Evolutionary conservation across 1,140 invertebrate species (phyloP).

Genomic region (Saccostrea echinata): DNA sequence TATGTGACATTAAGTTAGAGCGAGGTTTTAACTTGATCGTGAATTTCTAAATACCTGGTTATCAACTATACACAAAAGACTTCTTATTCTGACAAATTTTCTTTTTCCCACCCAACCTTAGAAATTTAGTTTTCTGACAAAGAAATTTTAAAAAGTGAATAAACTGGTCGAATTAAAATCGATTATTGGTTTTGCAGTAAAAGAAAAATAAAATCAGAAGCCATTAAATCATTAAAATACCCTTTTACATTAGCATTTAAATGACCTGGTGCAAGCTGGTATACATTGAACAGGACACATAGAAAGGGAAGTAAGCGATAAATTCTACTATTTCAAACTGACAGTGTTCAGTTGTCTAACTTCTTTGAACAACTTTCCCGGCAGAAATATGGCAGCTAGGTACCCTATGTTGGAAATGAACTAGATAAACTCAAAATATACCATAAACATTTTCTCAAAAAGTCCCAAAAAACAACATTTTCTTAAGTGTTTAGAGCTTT

Average conservation of each 20-base stretch:
- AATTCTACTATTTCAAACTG: neutral
- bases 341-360: neutral
- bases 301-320: neutral
- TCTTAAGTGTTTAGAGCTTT: too few relatives aligned
- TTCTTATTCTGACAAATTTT: neutral
- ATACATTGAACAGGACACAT: too few relatives aligned
- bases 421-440: too few relatives aligned
- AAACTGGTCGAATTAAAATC: neutral
- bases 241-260: neutral
- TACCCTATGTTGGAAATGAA: too few relatives aligned
- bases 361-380: neutral
- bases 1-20: neutral
- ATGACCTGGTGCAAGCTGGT: neutral
- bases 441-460: too few relatives aligned
- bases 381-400: too few relatives aligned
- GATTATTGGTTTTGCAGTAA: neutral
- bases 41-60: neutral
- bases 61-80: neutral
- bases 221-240: neutral
- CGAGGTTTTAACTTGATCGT: neutral
- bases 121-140: neutral
- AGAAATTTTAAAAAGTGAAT: neutral
- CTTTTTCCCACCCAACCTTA: neutral
- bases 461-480: too few relatives aligned
- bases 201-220: neutral